Percentiles rank a stretch among this genome's conserved stretches.
phyloP scores from a whole-genome alignment of 2,888 invertebrate species.

The Platycheirus rosarum region DNA sequence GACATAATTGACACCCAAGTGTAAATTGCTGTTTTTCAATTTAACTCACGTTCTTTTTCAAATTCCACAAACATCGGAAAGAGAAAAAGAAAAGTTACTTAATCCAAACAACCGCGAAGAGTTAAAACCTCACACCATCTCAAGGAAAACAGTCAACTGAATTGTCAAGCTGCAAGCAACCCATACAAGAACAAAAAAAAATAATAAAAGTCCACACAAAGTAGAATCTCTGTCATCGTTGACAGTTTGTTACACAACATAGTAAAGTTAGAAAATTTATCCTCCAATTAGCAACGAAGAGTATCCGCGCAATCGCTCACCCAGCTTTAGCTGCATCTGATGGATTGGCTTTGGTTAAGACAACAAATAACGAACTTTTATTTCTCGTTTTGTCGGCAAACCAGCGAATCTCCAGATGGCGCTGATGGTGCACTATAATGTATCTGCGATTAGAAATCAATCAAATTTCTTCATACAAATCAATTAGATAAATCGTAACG shows the following conservation, averaged over 20 bases:
- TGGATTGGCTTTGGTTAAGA: slow-evolving; percentile 31
- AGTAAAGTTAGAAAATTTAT: slow-evolving; percentile 66
- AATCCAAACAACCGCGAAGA: not conserved
- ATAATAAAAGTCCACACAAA: slow-evolving; percentile 5
- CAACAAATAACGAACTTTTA: slow-evolving; percentile 20
- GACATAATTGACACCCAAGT: slow-evolving; percentile 73
- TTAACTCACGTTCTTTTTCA: slow-evolving; percentile 61
- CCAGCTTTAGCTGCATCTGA: slow-evolving; percentile 15
- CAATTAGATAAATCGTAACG: slow-evolving; percentile 74
- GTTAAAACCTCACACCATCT: not conserved
- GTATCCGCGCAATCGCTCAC: slow-evolving; percentile 57
- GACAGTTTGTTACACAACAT: slow-evolving; percentile 33
- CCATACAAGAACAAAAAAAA: slow-evolving; percentile 4
- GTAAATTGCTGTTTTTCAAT: slow-evolving; percentile 70
- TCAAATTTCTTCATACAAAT: slow-evolving; percentile 75
- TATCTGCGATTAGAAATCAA: slow-evolving; percentile 72
- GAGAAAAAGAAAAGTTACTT: slow-evolving; percentile 39
- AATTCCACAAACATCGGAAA: slow-evolving; percentile 11
- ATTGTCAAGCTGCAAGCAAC: slow-evolving; percentile 33
- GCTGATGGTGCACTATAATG: slow-evolving; percentile 35
- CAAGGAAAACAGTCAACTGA: slow-evolving; percentile 6
- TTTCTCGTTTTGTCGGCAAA: slow-evolving; percentile 54
- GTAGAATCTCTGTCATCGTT: slow-evolving; percentile 19
- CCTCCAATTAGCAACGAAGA: slow-evolving; percentile 69
- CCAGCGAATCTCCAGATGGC: slow-evolving; percentile 45